Conservation (phyloP, 2,113 vertebrate genomes). For the Paedocypris sp. region DNA sequence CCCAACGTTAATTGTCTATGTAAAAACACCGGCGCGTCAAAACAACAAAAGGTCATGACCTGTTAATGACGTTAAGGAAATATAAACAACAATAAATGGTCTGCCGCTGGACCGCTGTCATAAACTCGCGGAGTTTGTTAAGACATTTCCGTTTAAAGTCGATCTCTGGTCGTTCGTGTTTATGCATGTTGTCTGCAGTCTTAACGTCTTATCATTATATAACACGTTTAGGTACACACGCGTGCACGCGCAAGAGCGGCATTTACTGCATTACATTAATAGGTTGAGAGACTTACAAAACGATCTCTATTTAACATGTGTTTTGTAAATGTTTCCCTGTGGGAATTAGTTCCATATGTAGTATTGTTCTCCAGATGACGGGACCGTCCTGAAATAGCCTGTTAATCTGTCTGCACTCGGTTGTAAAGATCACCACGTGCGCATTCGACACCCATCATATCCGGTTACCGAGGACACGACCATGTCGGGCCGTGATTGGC, state of each 20-base stretch:
- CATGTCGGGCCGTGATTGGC: slow-evolving; percentile 27
- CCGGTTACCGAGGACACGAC: slow-evolving; percentile 42
- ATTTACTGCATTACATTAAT: neutral
- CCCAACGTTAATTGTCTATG: no score
- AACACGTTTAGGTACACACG: neutral
- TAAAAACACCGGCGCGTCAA: neutral
- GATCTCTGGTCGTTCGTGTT: no score
- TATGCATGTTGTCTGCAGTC: no score
- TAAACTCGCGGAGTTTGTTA: no score
- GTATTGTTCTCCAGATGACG: neutral
- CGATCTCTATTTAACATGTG: neutral
- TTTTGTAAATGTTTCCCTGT: neutral
- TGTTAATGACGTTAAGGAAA: no score
- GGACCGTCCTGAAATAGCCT: neutral
- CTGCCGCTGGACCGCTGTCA: no score
- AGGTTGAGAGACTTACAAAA: neutral
- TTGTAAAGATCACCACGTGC: slow-evolving; percentile 10
- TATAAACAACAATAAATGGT: no score
- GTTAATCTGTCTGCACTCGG: neutral
- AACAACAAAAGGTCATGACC: neutral
- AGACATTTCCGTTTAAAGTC: no score
- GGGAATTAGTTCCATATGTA: slow-evolving; percentile 2
- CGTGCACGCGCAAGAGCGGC: neutral
- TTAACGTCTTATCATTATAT: neutral
- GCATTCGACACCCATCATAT: slow-evolving; percentile 11